These are phyloP conservation scores for Scomberomorus guttatus DNA, from an alignment of 2,797 vertebrate genomes.

Conservation along the genomic window DNA sequence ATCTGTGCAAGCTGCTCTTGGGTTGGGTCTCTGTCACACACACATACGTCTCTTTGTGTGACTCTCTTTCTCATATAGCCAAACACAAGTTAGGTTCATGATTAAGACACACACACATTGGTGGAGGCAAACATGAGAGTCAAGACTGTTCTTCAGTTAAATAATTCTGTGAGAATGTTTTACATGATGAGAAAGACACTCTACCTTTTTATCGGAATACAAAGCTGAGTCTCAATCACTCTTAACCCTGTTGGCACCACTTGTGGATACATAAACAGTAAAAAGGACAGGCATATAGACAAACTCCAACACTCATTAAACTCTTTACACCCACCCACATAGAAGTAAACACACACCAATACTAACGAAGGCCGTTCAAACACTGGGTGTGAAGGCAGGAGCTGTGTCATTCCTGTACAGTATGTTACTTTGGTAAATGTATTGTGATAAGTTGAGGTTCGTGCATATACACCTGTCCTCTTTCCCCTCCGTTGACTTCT, in stretches of 20 bases:
- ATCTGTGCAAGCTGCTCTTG: constrained; percentile 56
- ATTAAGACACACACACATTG: neutral
- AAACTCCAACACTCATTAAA: constrained; percentile 8
- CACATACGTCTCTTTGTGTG: constrained; percentile 24
- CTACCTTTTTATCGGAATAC: neutral
- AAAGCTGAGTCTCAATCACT: neutral
- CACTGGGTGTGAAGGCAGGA: neutral
- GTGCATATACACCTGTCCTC: neutral
- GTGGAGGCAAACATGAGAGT: neutral
- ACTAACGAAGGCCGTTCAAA: neutral
- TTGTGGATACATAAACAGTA: constrained; percentile 2
- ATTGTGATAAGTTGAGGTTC: neutral
- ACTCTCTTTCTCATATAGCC: neutral
- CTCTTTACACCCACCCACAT: neutral
- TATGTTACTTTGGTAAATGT: constrained; percentile 11
- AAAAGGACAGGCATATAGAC: constrained; percentile 6
- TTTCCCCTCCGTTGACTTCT: neutral
- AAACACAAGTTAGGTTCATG: neutral
- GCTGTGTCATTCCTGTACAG: neutral
- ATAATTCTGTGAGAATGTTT: neutral
- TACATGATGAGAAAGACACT: neutral
- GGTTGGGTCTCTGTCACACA: constrained; percentile 25
- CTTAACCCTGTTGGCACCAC: constrained; percentile 14
- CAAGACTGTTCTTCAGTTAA: neutral
- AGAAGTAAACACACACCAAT: neutral